A percentile compares a stretch with the other conserved stretches of the same genome.
Conservation (phyloP, 2,113 vertebrate genomes). For the Phrynosoma platyrhinos region DNA sequence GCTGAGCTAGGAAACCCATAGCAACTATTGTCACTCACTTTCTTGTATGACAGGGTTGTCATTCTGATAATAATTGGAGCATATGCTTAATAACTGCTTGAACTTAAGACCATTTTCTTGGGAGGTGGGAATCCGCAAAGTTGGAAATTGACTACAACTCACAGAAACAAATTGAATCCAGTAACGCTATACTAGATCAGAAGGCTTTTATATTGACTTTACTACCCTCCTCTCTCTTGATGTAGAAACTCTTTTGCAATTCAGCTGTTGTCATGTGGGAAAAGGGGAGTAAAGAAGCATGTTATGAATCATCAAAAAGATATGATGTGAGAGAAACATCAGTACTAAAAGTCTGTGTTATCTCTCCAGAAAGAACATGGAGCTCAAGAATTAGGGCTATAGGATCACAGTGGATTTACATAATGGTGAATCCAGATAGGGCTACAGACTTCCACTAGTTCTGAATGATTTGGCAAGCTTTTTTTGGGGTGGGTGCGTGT, state of each 20-base stretch:
- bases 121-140: constrained; percentile 46
- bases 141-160: constrained; percentile 66
- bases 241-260: background rate
- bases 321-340: background rate
- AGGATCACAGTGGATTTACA: background rate
- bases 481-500: no score
- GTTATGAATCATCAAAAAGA: background rate
- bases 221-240: background rate
- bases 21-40: constrained; percentile 71
- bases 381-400: background rate
- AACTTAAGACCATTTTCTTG: constrained; percentile 65
- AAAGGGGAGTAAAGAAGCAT: background rate
- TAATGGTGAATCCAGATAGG: background rate
- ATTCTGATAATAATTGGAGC: constrained; percentile 73
- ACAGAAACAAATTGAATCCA: constrained; percentile 66
- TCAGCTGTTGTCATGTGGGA: background rate
- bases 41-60: constrained; percentile 71
- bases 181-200: constrained; percentile 58
- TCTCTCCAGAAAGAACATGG: background rate
- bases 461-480: no score
- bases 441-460: no score
- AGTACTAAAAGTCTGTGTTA: background rate
- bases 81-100: constrained; percentile 70
- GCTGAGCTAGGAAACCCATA: constrained; percentile 69
- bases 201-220: constrained; percentile 19